These are phyloP conservation scores for Pygoscelis adeliae DNA, from an alignment of 2,113 vertebrate species.

Conservation along the genomic window DNA sequence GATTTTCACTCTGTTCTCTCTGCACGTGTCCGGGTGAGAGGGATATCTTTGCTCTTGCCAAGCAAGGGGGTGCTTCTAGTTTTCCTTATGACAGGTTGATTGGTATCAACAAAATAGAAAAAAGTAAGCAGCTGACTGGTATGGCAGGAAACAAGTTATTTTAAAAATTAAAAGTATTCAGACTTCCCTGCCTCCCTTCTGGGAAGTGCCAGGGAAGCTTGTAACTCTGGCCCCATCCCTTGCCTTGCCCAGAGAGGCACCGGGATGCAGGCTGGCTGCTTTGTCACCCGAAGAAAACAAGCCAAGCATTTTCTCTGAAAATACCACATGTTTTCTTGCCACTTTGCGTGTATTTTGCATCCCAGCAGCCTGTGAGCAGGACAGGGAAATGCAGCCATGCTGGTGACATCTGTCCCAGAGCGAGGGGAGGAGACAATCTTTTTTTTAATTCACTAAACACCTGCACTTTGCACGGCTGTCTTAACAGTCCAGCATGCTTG, in stretches of 20 bases:
- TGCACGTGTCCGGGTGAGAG: no score
- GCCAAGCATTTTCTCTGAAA: background rate
- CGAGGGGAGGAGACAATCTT: background rate
- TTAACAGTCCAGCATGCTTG: background rate
- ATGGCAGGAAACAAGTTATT: background rate
- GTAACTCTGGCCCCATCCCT: background rate
- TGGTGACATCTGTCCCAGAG: background rate
- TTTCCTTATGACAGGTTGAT: background rate
- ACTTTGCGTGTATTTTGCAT: background rate
- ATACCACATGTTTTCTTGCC: background rate
- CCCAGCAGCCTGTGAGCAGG: background rate
- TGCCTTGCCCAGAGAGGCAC: rapidly evolving
- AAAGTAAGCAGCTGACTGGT: background rate
- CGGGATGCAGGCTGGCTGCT: background rate
- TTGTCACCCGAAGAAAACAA: background rate
- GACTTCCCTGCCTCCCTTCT: background rate
- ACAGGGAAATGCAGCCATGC: background rate
- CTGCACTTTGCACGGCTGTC: background rate
- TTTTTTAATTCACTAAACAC: background rate
- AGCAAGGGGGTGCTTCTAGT: background rate
- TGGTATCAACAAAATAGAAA: background rate
- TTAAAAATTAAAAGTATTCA: background rate
- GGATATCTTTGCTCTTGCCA: background rate
- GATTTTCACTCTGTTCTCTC: background rate
- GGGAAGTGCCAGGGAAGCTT: background rate